phyloP scores from a whole-genome alignment of 2,888 invertebrate genomes.

The Steinernema hermaphroditum region DNA sequence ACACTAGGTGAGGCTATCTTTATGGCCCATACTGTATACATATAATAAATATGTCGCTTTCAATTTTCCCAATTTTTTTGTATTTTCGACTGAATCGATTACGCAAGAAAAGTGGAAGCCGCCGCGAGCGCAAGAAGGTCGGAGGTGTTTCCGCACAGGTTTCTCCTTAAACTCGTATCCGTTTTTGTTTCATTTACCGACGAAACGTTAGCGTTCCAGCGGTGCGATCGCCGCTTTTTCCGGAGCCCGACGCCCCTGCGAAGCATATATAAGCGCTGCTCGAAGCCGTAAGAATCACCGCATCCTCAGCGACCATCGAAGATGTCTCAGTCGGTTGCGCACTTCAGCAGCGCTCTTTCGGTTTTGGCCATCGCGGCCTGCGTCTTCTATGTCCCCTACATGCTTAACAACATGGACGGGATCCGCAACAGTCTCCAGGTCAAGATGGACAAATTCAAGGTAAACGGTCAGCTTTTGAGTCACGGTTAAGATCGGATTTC shows the following conservation, averaged over 20 bases:
- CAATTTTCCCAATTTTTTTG: no score
- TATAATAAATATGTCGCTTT: no score
- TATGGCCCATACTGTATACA: no score
- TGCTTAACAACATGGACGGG: slow-evolving; percentile 24
- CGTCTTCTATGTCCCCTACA: slow-evolving; percentile 15
- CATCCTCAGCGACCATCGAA: slow-evolving; percentile 14
- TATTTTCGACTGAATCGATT: no score
- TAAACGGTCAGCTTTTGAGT: not conserved
- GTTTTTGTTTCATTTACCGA: slow-evolving; percentile 28
- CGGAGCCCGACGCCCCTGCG: not conserved
- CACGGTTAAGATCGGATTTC: not conserved
- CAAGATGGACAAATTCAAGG: slow-evolving; percentile 24
- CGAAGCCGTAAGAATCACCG: slow-evolving; percentile 14
- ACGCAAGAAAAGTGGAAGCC: no score
- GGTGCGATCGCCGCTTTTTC: slow-evolving; percentile 4
- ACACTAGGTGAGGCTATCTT: no score
- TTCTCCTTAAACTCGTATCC: not conserved
- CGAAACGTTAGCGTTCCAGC: slow-evolving; percentile 16
- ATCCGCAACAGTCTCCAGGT: slow-evolving; percentile 26
- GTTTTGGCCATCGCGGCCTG: slow-evolving; percentile 22
- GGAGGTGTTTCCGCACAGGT: slow-evolving; percentile 20
- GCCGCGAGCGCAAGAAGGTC: not conserved
- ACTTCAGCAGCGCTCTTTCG: slow-evolving; percentile 11
- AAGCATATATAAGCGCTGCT: not conserved
- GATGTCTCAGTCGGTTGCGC: slow-evolving; percentile 27